phyloP scores from a whole-genome alignment of 2,888 invertebrate genomes.

The Cetonia aurata region DNA sequence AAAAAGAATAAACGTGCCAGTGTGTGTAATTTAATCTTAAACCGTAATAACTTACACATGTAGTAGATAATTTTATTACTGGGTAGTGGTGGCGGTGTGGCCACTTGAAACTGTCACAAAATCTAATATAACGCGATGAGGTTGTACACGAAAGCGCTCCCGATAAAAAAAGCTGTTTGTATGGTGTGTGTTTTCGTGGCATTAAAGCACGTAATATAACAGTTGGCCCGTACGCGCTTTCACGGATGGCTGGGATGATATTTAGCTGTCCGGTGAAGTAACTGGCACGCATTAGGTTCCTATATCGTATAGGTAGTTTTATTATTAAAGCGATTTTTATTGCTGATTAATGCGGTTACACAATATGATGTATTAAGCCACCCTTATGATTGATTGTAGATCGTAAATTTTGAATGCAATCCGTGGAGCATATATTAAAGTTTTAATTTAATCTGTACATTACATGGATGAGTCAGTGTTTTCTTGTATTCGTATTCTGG shows the following conservation, averaged over 20 bases:
- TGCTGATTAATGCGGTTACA: too few species aligned
- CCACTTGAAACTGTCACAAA: conserved; percentile 44
- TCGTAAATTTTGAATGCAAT: too few species aligned
- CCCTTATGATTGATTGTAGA: too few species aligned
- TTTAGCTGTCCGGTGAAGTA: too few species aligned
- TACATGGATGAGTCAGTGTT: too few species aligned
- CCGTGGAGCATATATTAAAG: too few species aligned
- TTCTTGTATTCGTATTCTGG: too few species aligned
- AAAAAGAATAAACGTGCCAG: conserved; percentile 2
- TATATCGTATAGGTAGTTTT: too few species aligned
- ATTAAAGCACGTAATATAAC: conserved; percentile 43
- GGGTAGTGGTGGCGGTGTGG: conserved; percentile 23
- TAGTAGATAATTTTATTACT: conserved; percentile 43
- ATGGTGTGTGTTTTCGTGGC: conserved; percentile 35
- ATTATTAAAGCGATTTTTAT: too few species aligned
- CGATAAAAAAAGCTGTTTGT: conserved; percentile 32
- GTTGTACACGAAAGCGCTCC: conserved; percentile 36
- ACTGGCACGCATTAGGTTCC: too few species aligned
- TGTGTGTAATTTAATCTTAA: conserved; percentile 42
- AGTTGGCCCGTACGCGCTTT: conserved; percentile 30
- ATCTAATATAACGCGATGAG: conserved; percentile 42
- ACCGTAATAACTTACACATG: conserved; percentile 43
- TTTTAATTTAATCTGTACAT: too few species aligned
- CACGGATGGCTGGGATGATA: background rate
- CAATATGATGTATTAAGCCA: too few species aligned